phyloP scores from a whole-genome alignment of 2,797 vertebrate genomes.

The Pseudochaenichthys georgianus region DNA sequence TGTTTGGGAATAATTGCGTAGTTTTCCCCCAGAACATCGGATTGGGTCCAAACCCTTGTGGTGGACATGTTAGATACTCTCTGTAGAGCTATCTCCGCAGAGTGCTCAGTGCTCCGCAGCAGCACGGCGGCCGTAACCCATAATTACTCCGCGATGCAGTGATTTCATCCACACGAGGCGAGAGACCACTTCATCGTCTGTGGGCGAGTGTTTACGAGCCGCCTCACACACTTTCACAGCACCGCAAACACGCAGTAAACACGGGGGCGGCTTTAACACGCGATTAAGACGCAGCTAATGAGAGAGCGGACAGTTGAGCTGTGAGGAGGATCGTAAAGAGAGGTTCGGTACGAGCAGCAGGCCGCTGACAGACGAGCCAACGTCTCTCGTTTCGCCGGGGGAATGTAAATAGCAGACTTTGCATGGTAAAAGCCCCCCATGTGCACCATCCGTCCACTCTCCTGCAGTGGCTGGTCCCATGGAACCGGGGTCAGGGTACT shows the following conservation, averaged over 20 bases:
- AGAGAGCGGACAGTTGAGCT: slow-evolving; percentile 82
- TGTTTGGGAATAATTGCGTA: not conserved
- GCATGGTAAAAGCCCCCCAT: slow-evolving; percentile 54
- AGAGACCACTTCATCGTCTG: slow-evolving; percentile 55
- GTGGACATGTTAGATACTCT: no score
- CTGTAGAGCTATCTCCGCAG: no score
- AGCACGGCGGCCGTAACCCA: slow-evolving; percentile 23
- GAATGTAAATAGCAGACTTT: slow-evolving; percentile 84
- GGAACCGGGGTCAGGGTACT: slow-evolving; percentile 87
- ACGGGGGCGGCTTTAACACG: slow-evolving; percentile 80
- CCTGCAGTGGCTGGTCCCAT: slow-evolving; percentile 74
- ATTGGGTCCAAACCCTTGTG: no score
- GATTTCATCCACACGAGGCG: slow-evolving; percentile 60
- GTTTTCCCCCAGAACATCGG: not conserved
- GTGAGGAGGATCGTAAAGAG: slow-evolving; percentile 74
- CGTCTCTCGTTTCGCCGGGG: slow-evolving; percentile 73
- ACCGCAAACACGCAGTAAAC: slow-evolving; percentile 85
- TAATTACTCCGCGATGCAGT: slow-evolving; percentile 33
- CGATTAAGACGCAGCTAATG: slow-evolving; percentile 85
- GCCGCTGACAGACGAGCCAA: slow-evolving; percentile 69
- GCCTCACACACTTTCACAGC: slow-evolving; percentile 85
- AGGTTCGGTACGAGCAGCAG: slow-evolving; percentile 52
- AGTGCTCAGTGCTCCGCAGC: not conserved
- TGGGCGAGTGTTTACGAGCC: slow-evolving; percentile 78
- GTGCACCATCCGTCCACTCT: slow-evolving; percentile 65